These are phyloP conservation scores for Hydropotes inermis DNA, from an alignment of 2,113 vertebrate species.

Conservation along the genomic window DNA sequence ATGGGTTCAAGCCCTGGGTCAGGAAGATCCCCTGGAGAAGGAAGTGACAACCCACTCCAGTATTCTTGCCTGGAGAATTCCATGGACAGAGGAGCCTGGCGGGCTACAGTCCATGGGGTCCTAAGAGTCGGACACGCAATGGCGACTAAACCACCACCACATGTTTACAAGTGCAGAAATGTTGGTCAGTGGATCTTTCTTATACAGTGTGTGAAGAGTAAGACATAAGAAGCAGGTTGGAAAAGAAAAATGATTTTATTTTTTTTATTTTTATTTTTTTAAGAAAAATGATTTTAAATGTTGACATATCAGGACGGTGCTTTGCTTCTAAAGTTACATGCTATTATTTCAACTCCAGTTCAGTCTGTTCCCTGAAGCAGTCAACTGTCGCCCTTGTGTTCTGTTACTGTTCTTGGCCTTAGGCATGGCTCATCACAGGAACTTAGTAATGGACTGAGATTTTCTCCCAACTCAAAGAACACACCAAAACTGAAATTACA, in stretches of 20 bases:
- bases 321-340: neutral
- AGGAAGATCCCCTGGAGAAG: neutral
- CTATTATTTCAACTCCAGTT: neutral
- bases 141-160: neutral
- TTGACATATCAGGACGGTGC: neutral
- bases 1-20: neutral
- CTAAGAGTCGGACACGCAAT: neutral
- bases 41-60: neutral
- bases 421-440: neutral
- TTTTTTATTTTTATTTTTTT: no score
- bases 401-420: neutral
- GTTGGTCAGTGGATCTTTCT: neutral
- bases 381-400: neutral
- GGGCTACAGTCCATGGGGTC: neutral
- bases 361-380: neutral
- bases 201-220: neutral
- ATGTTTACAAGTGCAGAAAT: neutral
- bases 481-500: neutral
- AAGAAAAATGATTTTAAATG: neutral
- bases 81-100: neutral
- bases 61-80: neutral
- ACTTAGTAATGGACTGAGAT: neutral
- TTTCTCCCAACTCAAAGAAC: slow-evolving; percentile 9
- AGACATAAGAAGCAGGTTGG: neutral
- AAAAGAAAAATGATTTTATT: neutral